phyloP scores from a whole-genome alignment of 2,113 vertebrate species.

The Mormoops blainvillei region DNA sequence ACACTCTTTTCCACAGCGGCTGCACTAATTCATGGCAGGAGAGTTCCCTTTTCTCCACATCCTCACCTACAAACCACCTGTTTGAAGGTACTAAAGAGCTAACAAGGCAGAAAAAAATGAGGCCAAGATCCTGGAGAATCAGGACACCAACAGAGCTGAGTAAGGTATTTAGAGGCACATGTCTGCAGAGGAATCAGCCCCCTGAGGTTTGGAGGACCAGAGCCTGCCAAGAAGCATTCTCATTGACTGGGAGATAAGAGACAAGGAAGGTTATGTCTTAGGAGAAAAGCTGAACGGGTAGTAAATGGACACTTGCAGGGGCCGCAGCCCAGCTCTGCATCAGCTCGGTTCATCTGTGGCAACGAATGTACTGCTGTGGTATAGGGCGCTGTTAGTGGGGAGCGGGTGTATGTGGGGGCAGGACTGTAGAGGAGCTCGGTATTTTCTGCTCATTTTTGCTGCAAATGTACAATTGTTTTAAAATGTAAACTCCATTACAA shows the following conservation, averaged over 20 bases:
- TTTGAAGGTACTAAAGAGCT: neutral
- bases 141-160: neutral
- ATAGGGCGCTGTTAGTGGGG: neutral
- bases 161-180: neutral
- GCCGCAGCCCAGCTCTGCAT: neutral
- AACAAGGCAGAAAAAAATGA: neutral
- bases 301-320: neutral
- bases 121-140: neutral
- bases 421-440: neutral
- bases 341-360: neutral
- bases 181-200: neutral
- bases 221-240: neutral
- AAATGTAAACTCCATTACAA: neutral
- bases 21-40: neutral
- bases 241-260: neutral
- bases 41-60: neutral
- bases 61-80: neutral
- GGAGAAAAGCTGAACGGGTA: neutral
- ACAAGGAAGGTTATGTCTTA: neutral
- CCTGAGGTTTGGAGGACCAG: neutral
- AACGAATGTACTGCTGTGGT: neutral
- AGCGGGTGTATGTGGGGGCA: rapidly evolving
- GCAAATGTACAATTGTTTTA: neutral
- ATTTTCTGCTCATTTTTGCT: neutral
- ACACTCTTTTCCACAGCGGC: neutral